A percentile compares a stretch with the other conserved stretches of the same genome.
phyloP scores from a whole-genome alignment of 2,888 invertebrate genomes.

The Cheilosia soror region DNA sequence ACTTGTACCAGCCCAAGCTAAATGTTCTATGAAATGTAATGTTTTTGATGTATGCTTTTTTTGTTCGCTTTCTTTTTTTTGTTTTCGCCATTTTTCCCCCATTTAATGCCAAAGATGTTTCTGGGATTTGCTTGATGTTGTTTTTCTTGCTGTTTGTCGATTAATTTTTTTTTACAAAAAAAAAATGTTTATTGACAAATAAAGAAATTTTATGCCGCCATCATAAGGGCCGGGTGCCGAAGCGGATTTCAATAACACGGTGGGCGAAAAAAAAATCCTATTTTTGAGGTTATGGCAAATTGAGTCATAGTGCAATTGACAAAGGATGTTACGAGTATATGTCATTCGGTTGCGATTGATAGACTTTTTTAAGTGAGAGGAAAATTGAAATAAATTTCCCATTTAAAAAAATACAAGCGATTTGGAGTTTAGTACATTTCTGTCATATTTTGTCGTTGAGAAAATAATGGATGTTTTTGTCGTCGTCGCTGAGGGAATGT shows the following conservation, averaged over 20 bases:
- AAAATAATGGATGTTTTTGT: neutral
- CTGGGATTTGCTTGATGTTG: slow-evolving; percentile 17
- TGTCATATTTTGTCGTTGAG: slow-evolving; percentile 31
- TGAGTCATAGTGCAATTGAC: slow-evolving; percentile 67
- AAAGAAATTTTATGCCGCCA: slow-evolving; percentile 65
- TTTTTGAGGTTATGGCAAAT: slow-evolving; percentile 61
- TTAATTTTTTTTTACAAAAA: slow-evolving; percentile 49
- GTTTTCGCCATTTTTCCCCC: neutral
- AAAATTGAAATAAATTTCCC: slow-evolving; percentile 61
- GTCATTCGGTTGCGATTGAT: slow-evolving; percentile 60
- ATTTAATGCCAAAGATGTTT: slow-evolving; percentile 53
- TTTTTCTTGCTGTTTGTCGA: slow-evolving; percentile 20
- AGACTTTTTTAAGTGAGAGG: slow-evolving; percentile 40
- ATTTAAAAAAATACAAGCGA: slow-evolving; percentile 10
- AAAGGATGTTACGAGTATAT: slow-evolving; percentile 34
- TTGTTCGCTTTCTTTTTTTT: slow-evolving; percentile 17
- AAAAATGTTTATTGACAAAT: slow-evolving; percentile 63
- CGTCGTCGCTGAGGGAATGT: neutral
- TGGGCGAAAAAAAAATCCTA: neutral
- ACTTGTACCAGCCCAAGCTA: slow-evolving; percentile 15
- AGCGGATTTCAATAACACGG: slow-evolving; percentile 44
- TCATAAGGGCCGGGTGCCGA: neutral
- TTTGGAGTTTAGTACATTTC: slow-evolving; percentile 12
- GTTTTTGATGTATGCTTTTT: slow-evolving; percentile 15
- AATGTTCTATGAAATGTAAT: slow-evolving; percentile 54